Base-by-base conservation (phyloP, 1,140 invertebrate species). In the Ptiloglossa arizonensis region DNA sequence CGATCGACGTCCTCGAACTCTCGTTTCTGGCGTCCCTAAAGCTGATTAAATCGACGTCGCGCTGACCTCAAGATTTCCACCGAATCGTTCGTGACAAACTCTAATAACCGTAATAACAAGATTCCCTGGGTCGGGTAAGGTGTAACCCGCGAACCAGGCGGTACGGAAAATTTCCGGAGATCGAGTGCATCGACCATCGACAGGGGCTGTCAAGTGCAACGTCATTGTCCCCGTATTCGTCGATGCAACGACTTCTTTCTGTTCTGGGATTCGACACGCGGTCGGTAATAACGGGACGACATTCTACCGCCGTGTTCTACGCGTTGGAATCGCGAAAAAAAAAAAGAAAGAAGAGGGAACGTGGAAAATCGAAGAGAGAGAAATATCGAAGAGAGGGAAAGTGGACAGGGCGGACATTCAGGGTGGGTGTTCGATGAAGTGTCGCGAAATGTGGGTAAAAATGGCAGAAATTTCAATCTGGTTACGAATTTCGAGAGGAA, bases 41-140 rank as follows among this genome's bases (percentile, higher is more conserved):
- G 46, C n/a, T 15, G 29, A 19, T 22, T 52, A 8, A 35, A 15
- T 70, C 38, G 38, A 11, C 24, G n/a, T 67, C 64, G 46, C 29
- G 64, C 66, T 54, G 66, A 68, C 66, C 32, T 35, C 46, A 48
- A 54, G 46, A 52, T 38, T 54, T 54, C 32, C 6, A n/a, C 66
- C n/a, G 46, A 68, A 38, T 22, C 50, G 50, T 54, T 52, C 48
- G 66, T 24, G 41, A 60, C 27, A 48, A 44, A 57, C 22, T 59
- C 24, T 70, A 44, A 70, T 70, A 70, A 59, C 38, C 54, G 54
- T 59, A 70, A 70, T 70, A 59, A 70, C 38, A n/a, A 29, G 54
- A 70, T 70, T 59, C 27, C 15, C 13, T 15, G 22, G 24, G 22
- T 27, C 27, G 13, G 24, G 4, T 27, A 56, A 50, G 63, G 46